These are phyloP conservation scores for Periophthalmodon schlosseri DNA, from an alignment of 2,113 vertebrate species.

Conservation along the genomic window DNA sequence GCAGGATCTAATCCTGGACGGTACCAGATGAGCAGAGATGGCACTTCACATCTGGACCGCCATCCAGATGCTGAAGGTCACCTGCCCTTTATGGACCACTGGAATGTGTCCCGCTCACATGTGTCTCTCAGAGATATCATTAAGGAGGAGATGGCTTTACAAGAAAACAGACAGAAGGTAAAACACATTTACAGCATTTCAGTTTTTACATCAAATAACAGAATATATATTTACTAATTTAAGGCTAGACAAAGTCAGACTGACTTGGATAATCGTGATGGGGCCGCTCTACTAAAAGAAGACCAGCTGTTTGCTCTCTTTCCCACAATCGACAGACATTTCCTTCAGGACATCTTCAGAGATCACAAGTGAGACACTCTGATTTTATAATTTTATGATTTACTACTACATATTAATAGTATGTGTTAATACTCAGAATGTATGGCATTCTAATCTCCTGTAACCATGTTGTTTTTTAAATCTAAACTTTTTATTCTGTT, in stretches of 20 bases:
- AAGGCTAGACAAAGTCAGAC: conserved; percentile 78
- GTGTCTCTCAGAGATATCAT: conserved; percentile 94
- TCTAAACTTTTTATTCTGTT: neutral
- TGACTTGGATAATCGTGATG: conserved; percentile 82
- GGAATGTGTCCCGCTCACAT: conserved; percentile 82
- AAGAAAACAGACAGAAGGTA: conserved; percentile 87
- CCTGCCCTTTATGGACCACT: conserved; percentile 87
- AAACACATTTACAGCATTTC: neutral
- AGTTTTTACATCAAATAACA: neutral
- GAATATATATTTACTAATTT: conserved; percentile 13
- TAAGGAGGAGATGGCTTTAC: conserved; percentile 89
- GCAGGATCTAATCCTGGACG: conserved; percentile 31
- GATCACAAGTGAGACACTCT: conserved; percentile 88
- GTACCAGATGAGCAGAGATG: conserved; percentile 50
- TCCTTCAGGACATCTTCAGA: conserved; percentile 92
- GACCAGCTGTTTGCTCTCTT: conserved; percentile 88
- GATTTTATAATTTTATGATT: neutral
- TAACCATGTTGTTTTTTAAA: neutral
- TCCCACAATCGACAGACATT: conserved; percentile 88
- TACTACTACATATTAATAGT: neutral
- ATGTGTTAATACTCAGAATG: too few species aligned
- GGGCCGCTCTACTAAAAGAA: conserved; percentile 88
- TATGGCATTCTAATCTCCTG: neutral
- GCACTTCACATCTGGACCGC: conserved; percentile 24
- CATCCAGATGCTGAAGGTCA: conserved; percentile 60